Conservation (phyloP, 2,113 vertebrate genomes). For the Corythornis cristatus region DNA sequence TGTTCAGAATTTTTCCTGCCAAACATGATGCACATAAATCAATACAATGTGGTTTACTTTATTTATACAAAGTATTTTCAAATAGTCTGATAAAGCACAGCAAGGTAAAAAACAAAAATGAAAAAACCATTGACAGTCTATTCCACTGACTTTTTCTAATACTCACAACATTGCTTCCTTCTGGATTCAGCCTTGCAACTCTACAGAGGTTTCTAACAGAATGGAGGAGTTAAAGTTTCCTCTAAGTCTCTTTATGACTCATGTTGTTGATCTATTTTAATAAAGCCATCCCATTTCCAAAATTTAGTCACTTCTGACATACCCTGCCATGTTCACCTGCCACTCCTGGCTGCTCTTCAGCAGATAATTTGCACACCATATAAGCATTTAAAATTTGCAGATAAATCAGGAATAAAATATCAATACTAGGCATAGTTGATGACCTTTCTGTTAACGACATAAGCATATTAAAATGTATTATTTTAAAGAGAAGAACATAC, state of each 20-base stretch:
- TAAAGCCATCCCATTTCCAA: constrained; percentile 66
- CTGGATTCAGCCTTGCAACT: background rate
- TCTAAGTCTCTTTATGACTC: constrained; percentile 33
- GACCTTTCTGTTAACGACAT: constrained; percentile 18
- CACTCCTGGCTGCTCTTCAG: constrained; percentile 65
- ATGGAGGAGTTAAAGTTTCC: constrained; percentile 1
- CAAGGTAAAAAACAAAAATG: background rate
- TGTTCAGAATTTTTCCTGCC: background rate
- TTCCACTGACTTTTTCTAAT: background rate
- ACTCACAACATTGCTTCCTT: background rate
- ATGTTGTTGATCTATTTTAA: constrained; percentile 71
- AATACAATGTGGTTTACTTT: background rate
- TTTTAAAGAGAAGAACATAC: background rate
- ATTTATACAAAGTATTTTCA: background rate
- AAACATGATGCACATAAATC: background rate
- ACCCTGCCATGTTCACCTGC: constrained; percentile 55
- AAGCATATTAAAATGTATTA: background rate
- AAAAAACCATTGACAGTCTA: background rate
- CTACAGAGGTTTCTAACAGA: background rate
- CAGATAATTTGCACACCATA: constrained; percentile 60
- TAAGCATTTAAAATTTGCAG: constrained; percentile 62
- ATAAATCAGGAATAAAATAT: constrained; percentile 57
- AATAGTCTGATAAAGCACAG: background rate
- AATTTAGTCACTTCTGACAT: constrained; percentile 66
- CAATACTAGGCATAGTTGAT: constrained; percentile 22